phyloP scores from a whole-genome alignment of 2,888 invertebrate genomes.

The Polia nebulosa region DNA sequence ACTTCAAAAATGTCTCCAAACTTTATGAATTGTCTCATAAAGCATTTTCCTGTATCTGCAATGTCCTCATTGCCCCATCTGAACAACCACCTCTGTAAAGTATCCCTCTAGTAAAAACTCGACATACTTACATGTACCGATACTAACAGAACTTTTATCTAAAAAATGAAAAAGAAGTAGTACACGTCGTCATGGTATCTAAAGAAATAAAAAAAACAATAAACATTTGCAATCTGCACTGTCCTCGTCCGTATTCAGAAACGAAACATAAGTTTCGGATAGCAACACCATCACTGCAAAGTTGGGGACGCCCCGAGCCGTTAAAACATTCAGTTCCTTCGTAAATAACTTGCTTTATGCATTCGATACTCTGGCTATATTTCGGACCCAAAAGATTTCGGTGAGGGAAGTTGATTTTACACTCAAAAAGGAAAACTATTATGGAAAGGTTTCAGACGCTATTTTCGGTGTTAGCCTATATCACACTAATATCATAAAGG shows the following conservation, averaged over 20 bases:
- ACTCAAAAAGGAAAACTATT: not conserved
- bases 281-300: constrained; percentile 66
- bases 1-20: too few relatives aligned
- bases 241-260: constrained; percentile 38
- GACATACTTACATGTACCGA: not conserved
- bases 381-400: constrained; percentile 10
- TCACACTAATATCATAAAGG: too few relatives aligned
- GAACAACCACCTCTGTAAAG: not conserved
- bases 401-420: constrained; percentile 31
- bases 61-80: too few relatives aligned
- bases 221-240: constrained; percentile 40
- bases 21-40: too few relatives aligned
- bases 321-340: constrained; percentile 68
- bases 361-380: constrained; percentile 32
- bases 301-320: constrained; percentile 67
- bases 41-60: too few relatives aligned
- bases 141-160: constrained; percentile 2
- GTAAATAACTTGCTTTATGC: constrained; percentile 64
- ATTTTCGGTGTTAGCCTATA: constrained; percentile 3
- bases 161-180: constrained; percentile 6
- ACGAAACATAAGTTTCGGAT: constrained; percentile 66
- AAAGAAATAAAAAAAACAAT: constrained; percentile 15
- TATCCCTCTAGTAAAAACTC: not conserved
- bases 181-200: not conserved
- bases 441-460: not conserved